phyloP scores from a whole-genome alignment of 2,113 vertebrate species.

The Plectropomus leopardus region DNA sequence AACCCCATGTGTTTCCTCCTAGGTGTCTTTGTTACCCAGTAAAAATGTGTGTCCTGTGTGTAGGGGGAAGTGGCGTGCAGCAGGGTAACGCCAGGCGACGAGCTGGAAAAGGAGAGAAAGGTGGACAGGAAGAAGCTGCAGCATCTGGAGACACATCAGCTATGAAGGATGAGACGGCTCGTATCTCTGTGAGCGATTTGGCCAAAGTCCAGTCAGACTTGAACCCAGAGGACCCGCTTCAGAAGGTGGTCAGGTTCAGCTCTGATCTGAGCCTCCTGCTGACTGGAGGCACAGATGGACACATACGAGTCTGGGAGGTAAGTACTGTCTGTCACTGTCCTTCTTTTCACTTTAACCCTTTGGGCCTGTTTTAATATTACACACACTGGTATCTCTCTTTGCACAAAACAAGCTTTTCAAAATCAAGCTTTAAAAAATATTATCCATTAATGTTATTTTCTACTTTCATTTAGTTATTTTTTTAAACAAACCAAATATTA shows the following conservation, averaged over 20 bases:
- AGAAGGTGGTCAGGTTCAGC: slow-evolving; percentile 93
- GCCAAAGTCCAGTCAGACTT: slow-evolving; percentile 89
- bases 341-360: not conserved
- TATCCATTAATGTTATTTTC: no score
- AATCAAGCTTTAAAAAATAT: no score
- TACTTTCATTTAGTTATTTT: no score
- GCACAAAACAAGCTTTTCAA: no score
- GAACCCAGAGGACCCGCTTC: slow-evolving; percentile 89
- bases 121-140: slow-evolving; percentile 3
- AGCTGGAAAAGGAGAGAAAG: slow-evolving; percentile 70
- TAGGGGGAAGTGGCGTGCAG: slow-evolving; percentile 68
- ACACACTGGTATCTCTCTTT: no score
- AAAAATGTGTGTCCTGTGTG: not conserved
- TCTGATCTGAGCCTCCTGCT: slow-evolving; percentile 87
- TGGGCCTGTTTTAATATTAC: no score
- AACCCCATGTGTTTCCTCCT: not conserved
- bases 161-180: slow-evolving; percentile 75
- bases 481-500: no score
- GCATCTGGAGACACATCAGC: slow-evolving; percentile 38
- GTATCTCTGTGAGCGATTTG: slow-evolving; percentile 85
- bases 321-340: not conserved
- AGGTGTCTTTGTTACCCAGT: not conserved
- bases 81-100: slow-evolving; percentile 69
- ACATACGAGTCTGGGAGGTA: slow-evolving; percentile 93
- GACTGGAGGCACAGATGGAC: slow-evolving; percentile 92